Evolutionary conservation across 1,140 invertebrate species (phyloP).

Genomic region (Panagrolaimus sp.): DNA sequence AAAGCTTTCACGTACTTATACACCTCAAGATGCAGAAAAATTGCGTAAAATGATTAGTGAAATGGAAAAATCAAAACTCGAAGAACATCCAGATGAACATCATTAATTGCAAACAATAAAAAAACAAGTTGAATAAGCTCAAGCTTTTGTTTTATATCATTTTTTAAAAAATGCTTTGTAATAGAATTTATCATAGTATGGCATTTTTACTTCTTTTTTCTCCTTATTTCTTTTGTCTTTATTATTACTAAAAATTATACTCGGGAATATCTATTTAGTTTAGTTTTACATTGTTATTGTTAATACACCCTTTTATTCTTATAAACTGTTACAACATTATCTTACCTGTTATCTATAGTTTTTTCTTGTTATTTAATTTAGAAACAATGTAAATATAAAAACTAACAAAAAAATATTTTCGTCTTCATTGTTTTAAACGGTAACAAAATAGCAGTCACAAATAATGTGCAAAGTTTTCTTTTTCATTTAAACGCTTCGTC

Average conservation of each 20-base stretch:
- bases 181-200: slow-evolving; percentile 1
- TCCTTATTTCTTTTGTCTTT: background rate
- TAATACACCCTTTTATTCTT: background rate
- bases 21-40: slow-evolving; percentile 38
- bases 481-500: too few relatives aligned
- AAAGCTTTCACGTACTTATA: slow-evolving; percentile 45
- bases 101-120: background rate
- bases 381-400: too few relatives aligned
- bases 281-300: background rate
- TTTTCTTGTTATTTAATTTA: too few relatives aligned
- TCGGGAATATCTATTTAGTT: background rate
- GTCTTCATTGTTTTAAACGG: too few relatives aligned
- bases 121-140: background rate
- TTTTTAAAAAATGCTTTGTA: too few relatives aligned
- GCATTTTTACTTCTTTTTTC: too few relatives aligned
- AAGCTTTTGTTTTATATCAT: too few relatives aligned
- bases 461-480: too few relatives aligned
- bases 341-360: too few relatives aligned
- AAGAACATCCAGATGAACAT: slow-evolving; percentile 25
- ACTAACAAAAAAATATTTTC: too few relatives aligned
- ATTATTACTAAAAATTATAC: background rate
- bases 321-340: too few relatives aligned
- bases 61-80: slow-evolving; percentile 26
- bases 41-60: slow-evolving; percentile 41
- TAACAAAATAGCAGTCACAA: too few relatives aligned